Base-by-base conservation (phyloP, 2,888 invertebrate genomes). In the Apamea monoglypha region DNA sequence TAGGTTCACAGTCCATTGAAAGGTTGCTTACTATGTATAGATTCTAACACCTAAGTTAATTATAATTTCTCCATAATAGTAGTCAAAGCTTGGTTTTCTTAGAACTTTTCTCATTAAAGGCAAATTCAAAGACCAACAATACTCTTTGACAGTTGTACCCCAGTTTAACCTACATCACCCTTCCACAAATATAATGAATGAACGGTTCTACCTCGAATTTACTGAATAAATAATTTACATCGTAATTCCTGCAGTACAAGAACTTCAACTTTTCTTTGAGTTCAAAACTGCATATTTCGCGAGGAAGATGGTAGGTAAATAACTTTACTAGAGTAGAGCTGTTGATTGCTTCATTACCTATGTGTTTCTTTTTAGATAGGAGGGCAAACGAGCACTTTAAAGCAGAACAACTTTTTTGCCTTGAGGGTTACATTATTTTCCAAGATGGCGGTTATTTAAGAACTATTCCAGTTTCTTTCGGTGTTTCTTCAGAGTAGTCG, bases 211-310 rank as follows among this genome's bases (percentile, higher is more conserved):
- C 32, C 7, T 29, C 7, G 6, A 76, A n/a, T 50, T 63, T n/a
- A 29, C 44, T 64, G 36, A 61, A 53, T 64, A 74, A 63, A 47
- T 64, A 74, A 66, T 79, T 44, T 36, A 29, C 44, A 56, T 64
- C 63, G 18, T 67, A 12, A 76, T 76, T 40, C 44, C 16, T 40
- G 16, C 32, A 32, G 18, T 61, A 67, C 16, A 59, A 82, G 66
- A 74, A 74, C 25, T 72, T 61, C 10, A 69, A 80, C 4, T 67
- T 82, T 82, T n/a, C 29, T 74, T 82, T 53, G 25, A 79, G 4
- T 82, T 56, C 7, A 44, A 40, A 82, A 67, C 29, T 76, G 56
- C 50, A 83, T 56, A 40, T 50, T 76, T 40, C 16, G 47, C 36
- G 5, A 75, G n/a, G 5, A 67, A 82, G 44, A 40, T 18, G 50